Conservation (phyloP, 2,797 vertebrate species). For the Naso thynnoides region DNA sequence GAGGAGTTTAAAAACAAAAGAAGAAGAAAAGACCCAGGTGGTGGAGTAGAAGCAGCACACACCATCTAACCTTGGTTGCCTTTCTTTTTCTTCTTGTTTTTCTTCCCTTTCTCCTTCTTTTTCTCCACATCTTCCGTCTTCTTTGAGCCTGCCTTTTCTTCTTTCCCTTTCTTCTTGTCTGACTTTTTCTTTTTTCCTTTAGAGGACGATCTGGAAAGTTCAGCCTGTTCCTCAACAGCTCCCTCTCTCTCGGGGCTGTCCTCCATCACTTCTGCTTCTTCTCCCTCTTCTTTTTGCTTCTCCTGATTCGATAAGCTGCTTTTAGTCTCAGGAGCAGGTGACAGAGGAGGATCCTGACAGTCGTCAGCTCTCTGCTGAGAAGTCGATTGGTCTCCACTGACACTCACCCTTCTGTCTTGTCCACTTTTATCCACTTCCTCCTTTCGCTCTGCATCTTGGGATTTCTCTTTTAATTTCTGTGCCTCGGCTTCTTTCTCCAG, state of each 20-base stretch:
- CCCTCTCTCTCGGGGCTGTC: constrained; percentile 50
- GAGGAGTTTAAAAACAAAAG: constrained; percentile 15
- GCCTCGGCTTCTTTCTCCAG: constrained; percentile 60
- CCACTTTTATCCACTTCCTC: constrained; percentile 9
- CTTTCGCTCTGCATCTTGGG: constrained; percentile 27
- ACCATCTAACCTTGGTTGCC: constrained; percentile 79
- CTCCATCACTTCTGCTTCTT: constrained; percentile 38
- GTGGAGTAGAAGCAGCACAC: constrained; percentile 56
- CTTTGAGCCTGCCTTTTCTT: constrained; percentile 48
- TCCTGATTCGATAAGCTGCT: constrained; percentile 16
- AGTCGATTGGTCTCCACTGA: neutral
- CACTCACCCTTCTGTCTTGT: constrained; percentile 8
- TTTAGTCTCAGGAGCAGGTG: constrained; percentile 23
- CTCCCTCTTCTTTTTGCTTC: constrained; percentile 26
- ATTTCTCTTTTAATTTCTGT: constrained; percentile 38
- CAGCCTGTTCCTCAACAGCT: constrained; percentile 57
- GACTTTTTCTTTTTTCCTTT: constrained; percentile 68
- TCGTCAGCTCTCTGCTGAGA: constrained; percentile 10
- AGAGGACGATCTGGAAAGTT: constrained; percentile 33
- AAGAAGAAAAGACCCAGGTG: constrained; percentile 22
- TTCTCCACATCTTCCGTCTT: constrained; percentile 63
- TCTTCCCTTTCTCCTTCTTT: constrained; percentile 69
- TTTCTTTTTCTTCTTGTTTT: constrained; percentile 76
- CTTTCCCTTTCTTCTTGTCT: constrained; percentile 72
- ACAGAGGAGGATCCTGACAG: neutral